Percentiles rank a stretch among this genome's conserved stretches.
Conservation (phyloP, 2,888 invertebrate genomes). For the Lasioglossum malachurum region DNA sequence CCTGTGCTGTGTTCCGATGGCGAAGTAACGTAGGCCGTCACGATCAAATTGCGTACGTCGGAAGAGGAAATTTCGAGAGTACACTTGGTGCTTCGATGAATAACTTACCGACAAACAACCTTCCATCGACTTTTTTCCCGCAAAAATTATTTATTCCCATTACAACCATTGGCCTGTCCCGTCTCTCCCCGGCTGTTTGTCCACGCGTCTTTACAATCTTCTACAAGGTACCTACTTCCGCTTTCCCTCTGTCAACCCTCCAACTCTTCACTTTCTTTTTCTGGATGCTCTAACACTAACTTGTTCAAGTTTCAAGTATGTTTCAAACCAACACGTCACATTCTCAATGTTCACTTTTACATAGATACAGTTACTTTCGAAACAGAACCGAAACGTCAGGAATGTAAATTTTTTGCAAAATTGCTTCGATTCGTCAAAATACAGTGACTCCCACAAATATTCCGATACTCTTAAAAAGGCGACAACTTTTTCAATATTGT, state of each 20-base stretch:
- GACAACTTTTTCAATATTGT: too few relatives aligned
- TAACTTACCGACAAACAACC: slow-evolving; percentile 60
- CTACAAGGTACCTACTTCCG: background rate
- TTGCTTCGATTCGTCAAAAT: too few relatives aligned
- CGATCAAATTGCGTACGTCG: slow-evolving; percentile 71
- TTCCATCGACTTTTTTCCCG: slow-evolving; percentile 28
- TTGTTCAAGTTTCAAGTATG: too few relatives aligned
- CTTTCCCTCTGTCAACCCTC: background rate
- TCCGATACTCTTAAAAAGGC: too few relatives aligned
- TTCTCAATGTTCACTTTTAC: too few relatives aligned
- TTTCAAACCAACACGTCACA: too few relatives aligned
- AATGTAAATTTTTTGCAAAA: too few relatives aligned
- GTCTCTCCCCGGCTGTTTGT: background rate
- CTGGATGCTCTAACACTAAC: too few relatives aligned
- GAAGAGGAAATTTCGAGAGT: slow-evolving; percentile 68
- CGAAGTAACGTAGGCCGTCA: slow-evolving; percentile 62
- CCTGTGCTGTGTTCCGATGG: slow-evolving; percentile 69
- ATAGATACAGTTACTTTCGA: too few relatives aligned
- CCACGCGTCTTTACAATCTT: background rate
- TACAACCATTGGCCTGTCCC: background rate
- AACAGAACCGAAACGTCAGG: too few relatives aligned
- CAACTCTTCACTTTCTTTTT: background rate
- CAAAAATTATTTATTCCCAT: background rate
- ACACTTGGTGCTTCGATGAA: slow-evolving; percentile 44
- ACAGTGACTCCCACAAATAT: too few relatives aligned